Percentiles rank a stretch among this genome's conserved stretches.
These are phyloP conservation scores for Ammodytes marinus DNA, from an alignment of 2,113 vertebrate species.

Conservation along the genomic window DNA sequence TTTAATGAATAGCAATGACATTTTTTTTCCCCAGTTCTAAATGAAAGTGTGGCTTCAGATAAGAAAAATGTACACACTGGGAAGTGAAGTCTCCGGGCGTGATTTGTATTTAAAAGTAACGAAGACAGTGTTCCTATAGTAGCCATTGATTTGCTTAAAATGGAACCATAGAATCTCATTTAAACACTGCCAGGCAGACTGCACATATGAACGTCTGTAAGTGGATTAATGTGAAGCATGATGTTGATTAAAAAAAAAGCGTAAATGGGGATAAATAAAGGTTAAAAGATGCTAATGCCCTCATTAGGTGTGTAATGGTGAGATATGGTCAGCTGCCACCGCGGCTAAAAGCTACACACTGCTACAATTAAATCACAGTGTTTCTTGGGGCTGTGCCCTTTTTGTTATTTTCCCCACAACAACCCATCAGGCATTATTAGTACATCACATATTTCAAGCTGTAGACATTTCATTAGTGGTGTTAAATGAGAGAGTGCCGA, in stretches of 20 bases:
- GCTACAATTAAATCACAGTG: conserved; percentile 2
- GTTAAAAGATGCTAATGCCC: neutral
- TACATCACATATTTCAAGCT: conserved; percentile 39
- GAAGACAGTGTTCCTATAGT: neutral
- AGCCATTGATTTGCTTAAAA: neutral
- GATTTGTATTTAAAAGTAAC: neutral
- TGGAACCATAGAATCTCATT: neutral
- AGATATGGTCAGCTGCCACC: neutral
- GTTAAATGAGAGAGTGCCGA: conserved; percentile 39
- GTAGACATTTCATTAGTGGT: conserved; percentile 46
- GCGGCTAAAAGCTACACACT: conserved; percentile 18
- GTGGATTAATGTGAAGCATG: neutral
- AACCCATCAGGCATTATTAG: conserved; percentile 17
- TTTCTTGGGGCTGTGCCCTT: conserved; percentile 17
- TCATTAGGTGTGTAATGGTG: neutral
- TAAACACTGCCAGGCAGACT: conserved; percentile 14
- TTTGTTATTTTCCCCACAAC: conserved; percentile 14
- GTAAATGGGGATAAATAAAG: neutral
- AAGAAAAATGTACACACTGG: neutral
- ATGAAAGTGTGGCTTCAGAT: conserved; percentile 8
- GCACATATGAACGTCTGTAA: neutral
- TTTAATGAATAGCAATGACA: conserved; percentile 14
- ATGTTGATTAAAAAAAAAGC: neutral
- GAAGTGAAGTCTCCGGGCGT: neutral
- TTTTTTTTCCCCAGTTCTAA: neutral